Evolutionary conservation across 2,113 vertebrate species (phyloP).

Genomic region (Ginglymostoma cirratum): DNA sequence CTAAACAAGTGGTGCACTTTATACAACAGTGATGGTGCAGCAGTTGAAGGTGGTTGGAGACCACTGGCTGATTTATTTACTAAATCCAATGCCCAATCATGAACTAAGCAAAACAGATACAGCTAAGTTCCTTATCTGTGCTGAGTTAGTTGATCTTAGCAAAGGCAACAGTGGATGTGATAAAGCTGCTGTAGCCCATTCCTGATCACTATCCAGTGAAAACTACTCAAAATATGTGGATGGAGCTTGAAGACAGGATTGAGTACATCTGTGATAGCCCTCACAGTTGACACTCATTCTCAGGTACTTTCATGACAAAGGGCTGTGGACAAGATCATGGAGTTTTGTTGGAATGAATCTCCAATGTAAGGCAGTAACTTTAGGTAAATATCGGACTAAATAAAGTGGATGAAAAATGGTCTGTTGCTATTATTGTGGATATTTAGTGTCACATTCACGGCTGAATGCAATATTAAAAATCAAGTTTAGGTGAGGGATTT

Average conservation of each 20-base stretch:
- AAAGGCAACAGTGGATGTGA: neutral
- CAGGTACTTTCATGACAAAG: neutral
- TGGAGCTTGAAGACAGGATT: neutral
- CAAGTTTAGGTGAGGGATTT: neutral
- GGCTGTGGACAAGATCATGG: neutral
- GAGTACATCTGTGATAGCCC: neutral
- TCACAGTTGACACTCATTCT: neutral
- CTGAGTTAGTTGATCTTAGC: neutral
- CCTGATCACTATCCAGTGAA: constrained; percentile 2
- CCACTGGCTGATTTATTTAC: neutral
- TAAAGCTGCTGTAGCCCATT: neutral
- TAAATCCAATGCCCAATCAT: neutral
- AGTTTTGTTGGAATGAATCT: neutral
- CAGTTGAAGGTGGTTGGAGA: neutral
- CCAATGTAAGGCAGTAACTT: neutral
- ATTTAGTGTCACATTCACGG: neutral
- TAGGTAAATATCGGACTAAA: neutral
- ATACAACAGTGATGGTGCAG: neutral
- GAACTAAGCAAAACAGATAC: neutral
- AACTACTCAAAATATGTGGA: neutral
- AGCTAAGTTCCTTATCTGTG: constrained; percentile 5
- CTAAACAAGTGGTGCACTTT: neutral
- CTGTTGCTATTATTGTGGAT: neutral
- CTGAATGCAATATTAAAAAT: neutral
- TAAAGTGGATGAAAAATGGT: neutral